These are phyloP conservation scores for Rhinella marina DNA, from an alignment of 2,797 vertebrate species.

Conservation along the genomic window DNA sequence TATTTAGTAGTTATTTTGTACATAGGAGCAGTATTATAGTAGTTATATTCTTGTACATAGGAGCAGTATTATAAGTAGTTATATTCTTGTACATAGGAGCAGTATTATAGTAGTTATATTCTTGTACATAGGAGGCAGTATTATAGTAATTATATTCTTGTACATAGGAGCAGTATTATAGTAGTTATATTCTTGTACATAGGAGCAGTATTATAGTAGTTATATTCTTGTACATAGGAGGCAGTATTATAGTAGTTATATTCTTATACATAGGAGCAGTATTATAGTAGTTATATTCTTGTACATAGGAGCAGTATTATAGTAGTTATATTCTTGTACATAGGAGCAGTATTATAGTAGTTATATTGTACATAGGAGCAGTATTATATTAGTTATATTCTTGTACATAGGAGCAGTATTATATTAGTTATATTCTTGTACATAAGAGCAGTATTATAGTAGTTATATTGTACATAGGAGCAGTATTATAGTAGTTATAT, in stretches of 20 bases:
- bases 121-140: slow-evolving; percentile 5
- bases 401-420: slow-evolving; percentile 9
- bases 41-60: slow-evolving; percentile 3
- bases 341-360: not conserved
- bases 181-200: slow-evolving; percentile 10
- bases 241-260: slow-evolving; percentile 2
- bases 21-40: not conserved
- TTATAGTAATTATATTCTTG: slow-evolving; percentile 12
- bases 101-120: slow-evolving; percentile 6
- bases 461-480: slow-evolving; percentile 4
- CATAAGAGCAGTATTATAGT: not conserved
- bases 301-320: not conserved
- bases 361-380: not conserved
- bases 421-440: slow-evolving; percentile 2
- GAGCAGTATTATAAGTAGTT: not conserved
- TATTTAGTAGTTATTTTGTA: slow-evolving; percentile 12
- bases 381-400: not conserved
- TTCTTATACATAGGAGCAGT: not conserved
- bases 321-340: slow-evolving; percentile 4
- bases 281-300: slow-evolving; percentile 2
- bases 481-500: too few species aligned
- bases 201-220: slow-evolving; percentile 1
- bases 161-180: slow-evolving; percentile 8
- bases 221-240: not conserved
- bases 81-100: not conserved